Evolutionary conservation across 2,888 invertebrate species (phyloP).

Genomic region (Acleris holmiana): DNA sequence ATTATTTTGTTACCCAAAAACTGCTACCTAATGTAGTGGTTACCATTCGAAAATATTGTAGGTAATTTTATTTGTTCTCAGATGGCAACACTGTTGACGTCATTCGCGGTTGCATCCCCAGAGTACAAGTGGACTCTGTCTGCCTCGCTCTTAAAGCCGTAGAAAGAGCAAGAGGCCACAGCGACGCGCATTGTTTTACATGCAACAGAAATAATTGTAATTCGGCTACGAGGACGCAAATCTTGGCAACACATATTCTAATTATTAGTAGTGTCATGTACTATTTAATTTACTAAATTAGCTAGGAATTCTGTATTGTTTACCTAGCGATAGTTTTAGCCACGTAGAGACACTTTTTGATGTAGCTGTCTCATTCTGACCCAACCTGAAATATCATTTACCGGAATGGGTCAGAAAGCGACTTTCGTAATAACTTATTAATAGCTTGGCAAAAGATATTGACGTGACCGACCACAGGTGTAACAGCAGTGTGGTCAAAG

Average conservation of each 20-base stretch:
- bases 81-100: constrained; percentile 77
- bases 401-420: too few species aligned
- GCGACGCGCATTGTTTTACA: constrained; percentile 73
- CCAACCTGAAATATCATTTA: too few species aligned
- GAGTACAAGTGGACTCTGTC: constrained; percentile 70
- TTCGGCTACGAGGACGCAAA: constrained; percentile 47
- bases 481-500: too few species aligned
- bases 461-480: too few species aligned
- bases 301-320: constrained; percentile 33
- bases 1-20: too few species aligned
- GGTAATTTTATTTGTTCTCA: constrained; percentile 50
- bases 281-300: constrained; percentile 60
- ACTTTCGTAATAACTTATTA: too few species aligned
- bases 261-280: constrained; percentile 51
- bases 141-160: constrained; percentile 70
- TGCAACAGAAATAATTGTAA: constrained; percentile 76
- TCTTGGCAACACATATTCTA: constrained; percentile 41
- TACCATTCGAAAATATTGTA: too few species aligned
- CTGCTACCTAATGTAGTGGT: too few species aligned
- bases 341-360: too few species aligned
- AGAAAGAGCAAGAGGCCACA: constrained; percentile 75
- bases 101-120: constrained; percentile 72
- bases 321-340: too few species aligned
- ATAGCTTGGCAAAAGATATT: too few species aligned
- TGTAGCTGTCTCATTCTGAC: too few species aligned